These are phyloP conservation scores for Arothron firmamentum DNA, from an alignment of 2,113 vertebrate species.

Conservation along the genomic window DNA sequence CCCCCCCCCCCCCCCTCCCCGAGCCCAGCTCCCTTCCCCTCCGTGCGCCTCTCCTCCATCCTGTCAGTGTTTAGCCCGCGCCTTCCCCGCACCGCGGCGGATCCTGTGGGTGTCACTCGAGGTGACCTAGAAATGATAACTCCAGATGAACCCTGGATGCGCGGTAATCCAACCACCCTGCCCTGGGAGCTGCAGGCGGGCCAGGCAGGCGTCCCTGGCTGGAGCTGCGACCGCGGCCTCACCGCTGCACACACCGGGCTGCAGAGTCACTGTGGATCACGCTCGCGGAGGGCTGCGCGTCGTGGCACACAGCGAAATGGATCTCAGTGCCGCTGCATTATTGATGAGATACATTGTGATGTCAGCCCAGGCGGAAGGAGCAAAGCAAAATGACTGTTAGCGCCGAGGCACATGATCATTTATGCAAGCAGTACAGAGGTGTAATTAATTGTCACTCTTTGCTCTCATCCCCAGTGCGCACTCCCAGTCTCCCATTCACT, in stretches of 20 bases:
- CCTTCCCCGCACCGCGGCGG: constrained; percentile 50
- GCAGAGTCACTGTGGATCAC: constrained; percentile 31
- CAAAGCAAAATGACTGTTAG: constrained; percentile 69
- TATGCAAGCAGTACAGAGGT: constrained; percentile 57
- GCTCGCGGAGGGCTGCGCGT: constrained; percentile 15
- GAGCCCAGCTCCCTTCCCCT: constrained; percentile 10
- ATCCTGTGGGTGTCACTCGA: constrained; percentile 64
- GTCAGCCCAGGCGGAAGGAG: constrained; percentile 69
- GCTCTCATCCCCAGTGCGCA: constrained; percentile 42
- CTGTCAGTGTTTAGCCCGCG: constrained; percentile 63
- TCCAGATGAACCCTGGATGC: constrained; percentile 67
- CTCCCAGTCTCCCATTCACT: constrained; percentile 33
- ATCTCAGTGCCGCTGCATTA: constrained; percentile 68
- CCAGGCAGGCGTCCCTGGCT: constrained; percentile 17
- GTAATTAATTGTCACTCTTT: constrained; percentile 66
- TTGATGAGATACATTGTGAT: constrained; percentile 72
- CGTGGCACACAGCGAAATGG: constrained; percentile 60
- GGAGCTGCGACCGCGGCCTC: constrained; percentile 31
- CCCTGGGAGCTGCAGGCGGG: constrained; percentile 38
- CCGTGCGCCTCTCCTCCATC: constrained; percentile 54
- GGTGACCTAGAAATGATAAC: constrained; percentile 71
- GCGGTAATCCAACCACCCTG: constrained; percentile 58
- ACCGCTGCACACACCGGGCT: constrained; percentile 20
- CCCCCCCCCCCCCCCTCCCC: background rate
- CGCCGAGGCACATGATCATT: constrained; percentile 58